Conservation (phyloP, 1,140 invertebrate species). For the Nephila pilipes region DNA sequence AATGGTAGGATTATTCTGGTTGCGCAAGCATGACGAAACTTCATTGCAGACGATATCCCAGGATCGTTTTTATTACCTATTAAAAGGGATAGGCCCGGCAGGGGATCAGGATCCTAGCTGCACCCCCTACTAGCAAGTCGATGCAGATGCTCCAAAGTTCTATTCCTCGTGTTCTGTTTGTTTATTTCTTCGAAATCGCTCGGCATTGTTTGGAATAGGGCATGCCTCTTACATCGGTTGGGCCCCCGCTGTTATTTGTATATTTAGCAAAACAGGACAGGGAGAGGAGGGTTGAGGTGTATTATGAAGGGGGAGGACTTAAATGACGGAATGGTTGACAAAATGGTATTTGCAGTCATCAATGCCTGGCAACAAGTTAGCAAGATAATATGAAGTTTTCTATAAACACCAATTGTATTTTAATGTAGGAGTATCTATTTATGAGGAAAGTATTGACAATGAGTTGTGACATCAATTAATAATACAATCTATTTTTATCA, state of each 20-base stretch:
- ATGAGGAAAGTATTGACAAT: too few species aligned
- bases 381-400: background rate
- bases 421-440: background rate
- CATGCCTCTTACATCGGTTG: conserved; percentile 45
- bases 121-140: conserved; percentile 13
- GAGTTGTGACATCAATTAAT: too few species aligned
- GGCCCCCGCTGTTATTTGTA: background rate
- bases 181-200: conserved; percentile 23
- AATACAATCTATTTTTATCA: too few species aligned
- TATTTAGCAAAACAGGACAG: conserved; percentile 24
- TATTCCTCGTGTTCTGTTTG: conserved; percentile 24
- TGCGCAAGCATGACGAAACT: conserved; percentile 60
- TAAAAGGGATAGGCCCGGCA: conserved; percentile 55
- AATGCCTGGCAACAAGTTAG: conserved; percentile 1
- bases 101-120: conserved; percentile 31
- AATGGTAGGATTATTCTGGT: conserved; percentile 63
- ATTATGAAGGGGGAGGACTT: background rate
- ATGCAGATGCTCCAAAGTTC: conserved; percentile 37
- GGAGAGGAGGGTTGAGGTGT: background rate
- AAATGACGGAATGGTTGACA: background rate
- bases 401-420: background rate
- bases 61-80: conserved; percentile 71
- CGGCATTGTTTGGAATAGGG: conserved; percentile 24
- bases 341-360: background rate
- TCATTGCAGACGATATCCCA: conserved; percentile 5